A percentile compares a stretch with the other conserved stretches of the same genome.
These are phyloP conservation scores for Adela reaumurella DNA, from an alignment of 2,888 invertebrate species.

Conservation along the genomic window DNA sequence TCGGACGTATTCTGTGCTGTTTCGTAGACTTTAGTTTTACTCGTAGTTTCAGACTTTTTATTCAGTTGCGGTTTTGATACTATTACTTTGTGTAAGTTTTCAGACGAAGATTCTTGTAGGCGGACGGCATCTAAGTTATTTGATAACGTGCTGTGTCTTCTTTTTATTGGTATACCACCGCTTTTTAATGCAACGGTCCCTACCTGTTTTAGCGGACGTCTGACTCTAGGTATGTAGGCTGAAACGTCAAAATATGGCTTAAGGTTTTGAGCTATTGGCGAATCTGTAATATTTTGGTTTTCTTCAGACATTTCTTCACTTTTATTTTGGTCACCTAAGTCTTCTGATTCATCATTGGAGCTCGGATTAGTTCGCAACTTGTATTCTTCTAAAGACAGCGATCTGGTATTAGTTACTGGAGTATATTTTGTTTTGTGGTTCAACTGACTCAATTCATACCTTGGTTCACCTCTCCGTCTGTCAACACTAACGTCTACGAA, in stretches of 20 bases:
- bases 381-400: conserved; percentile 31
- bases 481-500: conserved; percentile 34
- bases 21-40: conserved; percentile 9
- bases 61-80: conserved; percentile 6
- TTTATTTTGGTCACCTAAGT: background rate
- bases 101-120: conserved; percentile 21
- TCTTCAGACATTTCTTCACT: background rate
- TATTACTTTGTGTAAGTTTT: conserved; percentile 11
- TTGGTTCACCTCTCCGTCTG: conserved; percentile 37
- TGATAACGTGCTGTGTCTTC: background rate
- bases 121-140: conserved; percentile 23
- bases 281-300: no score
- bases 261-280: conserved; percentile 5
- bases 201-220: background rate
- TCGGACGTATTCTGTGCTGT: no score
- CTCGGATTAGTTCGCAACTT: conserved; percentile 14
- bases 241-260: conserved; percentile 21
- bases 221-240: conserved; percentile 19
- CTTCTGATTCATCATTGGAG: background rate
- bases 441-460: conserved; percentile 31
- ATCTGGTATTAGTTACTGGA: conserved; percentile 30
- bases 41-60: no score
- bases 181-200: background rate
- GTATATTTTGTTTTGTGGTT: conserved; percentile 36
- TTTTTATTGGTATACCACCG: background rate